Evolutionary conservation across 2,113 vertebrate species (phyloP).

Genomic region (Coryphaenoides rupestris): DNA sequence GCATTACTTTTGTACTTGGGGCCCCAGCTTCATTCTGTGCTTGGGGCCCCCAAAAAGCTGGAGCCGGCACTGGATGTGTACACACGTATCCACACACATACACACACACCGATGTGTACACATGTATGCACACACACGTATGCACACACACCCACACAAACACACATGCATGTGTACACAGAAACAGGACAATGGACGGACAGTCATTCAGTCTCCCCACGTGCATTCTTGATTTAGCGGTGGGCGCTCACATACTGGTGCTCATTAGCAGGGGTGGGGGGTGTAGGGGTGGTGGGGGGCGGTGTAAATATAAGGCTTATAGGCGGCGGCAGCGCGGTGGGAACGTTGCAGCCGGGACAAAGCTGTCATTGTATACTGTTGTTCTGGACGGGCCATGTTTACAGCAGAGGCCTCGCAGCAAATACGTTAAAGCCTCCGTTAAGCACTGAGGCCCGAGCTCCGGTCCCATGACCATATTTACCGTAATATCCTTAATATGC

Average conservation of each 20-base stretch:
- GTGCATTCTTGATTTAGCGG: background rate
- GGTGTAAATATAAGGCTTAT: conserved; percentile 8
- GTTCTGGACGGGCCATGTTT: conserved; percentile 2
- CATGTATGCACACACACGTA: too few relatives aligned
- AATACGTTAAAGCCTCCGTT: conserved; percentile 19
- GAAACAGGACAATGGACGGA: background rate
- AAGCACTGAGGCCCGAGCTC: conserved; percentile 26
- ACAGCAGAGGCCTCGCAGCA: conserved; percentile 27
- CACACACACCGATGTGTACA: background rate
- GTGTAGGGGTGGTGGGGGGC: too few relatives aligned
- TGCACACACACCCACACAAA: too few relatives aligned
- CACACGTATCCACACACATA: too few relatives aligned
- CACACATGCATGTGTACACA: background rate
- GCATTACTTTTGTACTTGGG: too few relatives aligned
- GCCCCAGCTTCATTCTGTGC: too few relatives aligned
- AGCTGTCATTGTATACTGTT: conserved; percentile 3
- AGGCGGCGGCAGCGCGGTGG: background rate
- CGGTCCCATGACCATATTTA: conserved; percentile 48
- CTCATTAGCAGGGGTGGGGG: conserved; percentile 31
- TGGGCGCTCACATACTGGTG: background rate
- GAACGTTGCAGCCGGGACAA: conserved; percentile 23
- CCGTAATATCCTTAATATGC: conserved; percentile 29
- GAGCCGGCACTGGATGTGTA: too few relatives aligned
- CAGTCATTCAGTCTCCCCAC: background rate
- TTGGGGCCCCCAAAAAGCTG: too few relatives aligned